Evolutionary conservation across 2,797 vertebrate species (phyloP), one percentile per base, ranked within the genome.

Genomic region (Podarcis lilfordi): DNA sequence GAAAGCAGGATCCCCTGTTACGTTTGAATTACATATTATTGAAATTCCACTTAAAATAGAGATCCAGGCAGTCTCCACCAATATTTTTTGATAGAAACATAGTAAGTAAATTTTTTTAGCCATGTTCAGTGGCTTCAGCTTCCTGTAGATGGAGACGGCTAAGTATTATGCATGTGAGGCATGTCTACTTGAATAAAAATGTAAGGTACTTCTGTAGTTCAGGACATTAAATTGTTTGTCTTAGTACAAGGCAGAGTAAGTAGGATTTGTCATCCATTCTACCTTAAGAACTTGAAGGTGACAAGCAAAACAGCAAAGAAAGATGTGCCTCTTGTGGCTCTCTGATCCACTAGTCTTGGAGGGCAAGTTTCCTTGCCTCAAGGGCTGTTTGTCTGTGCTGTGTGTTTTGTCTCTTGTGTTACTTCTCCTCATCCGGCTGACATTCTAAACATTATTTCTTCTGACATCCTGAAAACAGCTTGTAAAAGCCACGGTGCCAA

Each of bases 381-480:
- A 86, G 83, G 66, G 35, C 72, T 68, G 55, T 50, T 81, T 74
- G 11, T 29, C 35, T 87, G 79, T 75, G 35, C 27, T 55, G 10
- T 79, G 86, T 78, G 1, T 84, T 89, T 87, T 88, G 25, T 88
- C 43, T 85, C 71, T 81, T 69, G 64, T 69, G 32, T 66, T 94
- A 86, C 32, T 23, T 87, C 35, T 82, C 79, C 79, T 86, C 5
- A 7, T 89, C 35, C 37, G 84, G 66, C 75, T 92, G 84, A 90
- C 74, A 89, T 89, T 94, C 86, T 89, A 85, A 87, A 82, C 13
- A 88, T 92, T 90, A 85, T 89, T 40, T 92, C 40, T 72, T 66
- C 91, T 87, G 84, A 88, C 87, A 90, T 32, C 50, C 25, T 86
- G 19, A 0, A 13, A 84, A 90, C 86, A 93, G 50, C 8, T 91